Base-by-base conservation (phyloP, 2,797 vertebrate genomes). In the Pipistrellus pygmaeus region DNA sequence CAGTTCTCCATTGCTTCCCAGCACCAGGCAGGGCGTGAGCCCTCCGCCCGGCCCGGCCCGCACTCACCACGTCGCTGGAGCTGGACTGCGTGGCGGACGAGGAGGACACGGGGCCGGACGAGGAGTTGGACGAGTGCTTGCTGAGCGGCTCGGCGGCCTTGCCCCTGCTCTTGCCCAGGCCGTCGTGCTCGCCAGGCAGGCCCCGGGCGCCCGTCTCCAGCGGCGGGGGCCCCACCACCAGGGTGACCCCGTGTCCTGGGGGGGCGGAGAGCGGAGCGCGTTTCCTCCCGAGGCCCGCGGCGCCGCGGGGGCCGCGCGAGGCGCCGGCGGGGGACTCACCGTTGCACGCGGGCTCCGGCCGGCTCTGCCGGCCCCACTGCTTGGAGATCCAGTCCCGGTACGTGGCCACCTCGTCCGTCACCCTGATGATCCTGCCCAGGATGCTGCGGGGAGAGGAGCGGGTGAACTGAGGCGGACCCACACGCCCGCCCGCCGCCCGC, bases 131-230 rank as follows among this genome's bases (percentile, higher is more conserved):
- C 96, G 99, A 99, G 96, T 98, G 98, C 98, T 99, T 99, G 98
- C 99, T 99, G 95, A 98, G 98, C 62, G 98, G 98, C 97, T 98
- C 98, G 91, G 98, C 98, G 85, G 98, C 96, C 97, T 98, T 98
- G 97, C 98, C 98, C 98, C 98, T 98, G 75, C 98, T 97, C 88
- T 98, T 98, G 30, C 98, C 98, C 53, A 99, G 98, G 88, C 98
- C 98, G 96, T 98, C 98, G 8, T 98, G 98, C 80, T 98, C 99
- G 91, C 99, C 99, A 27, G 98, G 98, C 84, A 99, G 97, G 80
- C 99, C 99, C 98, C 99, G 99, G 98, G 99, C 99, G 98, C 99
- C 99, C 97, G 99, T 99, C 88, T 99, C 99, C 30, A 99, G 98
- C 98, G 99, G 99, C 97, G 99, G 99, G 86, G 99, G 98, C 97